Conservation (phyloP, 1,140 invertebrate species). For the Procambarus clarkii region DNA sequence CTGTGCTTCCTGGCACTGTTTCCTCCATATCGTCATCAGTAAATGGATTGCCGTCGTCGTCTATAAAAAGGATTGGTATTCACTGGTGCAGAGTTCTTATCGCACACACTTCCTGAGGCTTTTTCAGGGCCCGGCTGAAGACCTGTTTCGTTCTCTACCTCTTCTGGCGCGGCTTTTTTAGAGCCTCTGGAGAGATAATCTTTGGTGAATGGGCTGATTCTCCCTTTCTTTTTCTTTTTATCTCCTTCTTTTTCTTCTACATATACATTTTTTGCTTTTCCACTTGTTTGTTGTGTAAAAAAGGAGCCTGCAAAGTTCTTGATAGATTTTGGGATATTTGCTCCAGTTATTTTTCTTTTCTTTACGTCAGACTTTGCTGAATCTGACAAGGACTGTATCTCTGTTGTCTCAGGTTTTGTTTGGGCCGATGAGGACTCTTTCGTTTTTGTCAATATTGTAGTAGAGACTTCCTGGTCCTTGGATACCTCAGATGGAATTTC, state of each 20-base stretch:
- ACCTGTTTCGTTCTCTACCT: background rate
- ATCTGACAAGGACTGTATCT: too few species aligned
- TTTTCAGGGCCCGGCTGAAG: background rate
- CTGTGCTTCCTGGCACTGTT: background rate
- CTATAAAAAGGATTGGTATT: background rate
- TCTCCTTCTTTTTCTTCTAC: constrained; percentile 10
- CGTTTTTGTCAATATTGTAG: background rate
- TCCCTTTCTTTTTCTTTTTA: constrained; percentile 52
- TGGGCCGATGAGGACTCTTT: background rate
- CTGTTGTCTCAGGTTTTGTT: background rate
- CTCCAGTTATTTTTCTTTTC: constrained; percentile 48
- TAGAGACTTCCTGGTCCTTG: background rate
- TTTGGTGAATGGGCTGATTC: constrained; percentile 47
- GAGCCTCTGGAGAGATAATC: constrained; percentile 31
- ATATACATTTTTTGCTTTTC: constrained; percentile 12
- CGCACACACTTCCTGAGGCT: background rate
- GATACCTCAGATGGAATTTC: background rate
- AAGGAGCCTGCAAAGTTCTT: constrained; percentile 58
- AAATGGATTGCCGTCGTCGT: constrained; percentile 6
- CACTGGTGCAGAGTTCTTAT: background rate
- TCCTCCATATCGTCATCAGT: background rate
- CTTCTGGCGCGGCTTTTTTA: constrained; percentile 4
- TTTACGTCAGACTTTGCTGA: background rate
- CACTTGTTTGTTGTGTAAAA: constrained; percentile 30
- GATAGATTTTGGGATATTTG: constrained; percentile 48